Base-by-base conservation (phyloP, 2,113 vertebrate genomes). In the Clarias batrachus region DNA sequence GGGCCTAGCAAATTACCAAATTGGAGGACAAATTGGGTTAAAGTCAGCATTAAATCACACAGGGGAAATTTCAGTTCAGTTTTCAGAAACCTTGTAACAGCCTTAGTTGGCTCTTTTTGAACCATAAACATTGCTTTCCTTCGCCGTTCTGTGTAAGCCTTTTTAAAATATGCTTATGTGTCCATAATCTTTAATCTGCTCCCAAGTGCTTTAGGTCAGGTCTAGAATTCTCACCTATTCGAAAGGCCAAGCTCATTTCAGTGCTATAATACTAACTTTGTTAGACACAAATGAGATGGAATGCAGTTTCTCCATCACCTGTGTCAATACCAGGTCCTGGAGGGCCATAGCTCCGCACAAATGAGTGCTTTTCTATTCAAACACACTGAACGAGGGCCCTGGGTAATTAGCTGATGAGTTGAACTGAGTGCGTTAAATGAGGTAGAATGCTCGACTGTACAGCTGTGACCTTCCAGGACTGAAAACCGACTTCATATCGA, bases 351-450 rank as follows among this genome's bases (percentile, higher is more conserved):
- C 70, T 6, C 33, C 41, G 33, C 70, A 84, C 68, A 60, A 74
- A 84, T 71, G 17, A 84, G 56, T 60, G 27, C 68, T 60, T 59
- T 57, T 74, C 56, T 41, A 74, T 84, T 84, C 68, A 73, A 84
- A 84, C 70, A 41, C 33, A 74, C 70, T 19, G 21, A 74, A 41
- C 48, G 68, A 41, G 70, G 56, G 70, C 30, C 68, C 33, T 84
- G 68, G 30, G 23, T 74, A 84, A 84, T 84, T 74, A 84, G 30
- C 56, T 74, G 54, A 74, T 84, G 83, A 59, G 33, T 74, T 41
- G 56, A 84, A 66, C 62, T 57, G 71, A 74, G 19, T 71, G 70
- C 74, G 68, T 37, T 74, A 84, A 84, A 84, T 84, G 54, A 84
- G 70, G 70, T 74, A 74, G 70, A 71, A 84, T 60, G 56, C 33